These are phyloP conservation scores for Acanthosepion pharaonis DNA, from an alignment of 2,888 invertebrate genomes.

Conservation along the genomic window DNA sequence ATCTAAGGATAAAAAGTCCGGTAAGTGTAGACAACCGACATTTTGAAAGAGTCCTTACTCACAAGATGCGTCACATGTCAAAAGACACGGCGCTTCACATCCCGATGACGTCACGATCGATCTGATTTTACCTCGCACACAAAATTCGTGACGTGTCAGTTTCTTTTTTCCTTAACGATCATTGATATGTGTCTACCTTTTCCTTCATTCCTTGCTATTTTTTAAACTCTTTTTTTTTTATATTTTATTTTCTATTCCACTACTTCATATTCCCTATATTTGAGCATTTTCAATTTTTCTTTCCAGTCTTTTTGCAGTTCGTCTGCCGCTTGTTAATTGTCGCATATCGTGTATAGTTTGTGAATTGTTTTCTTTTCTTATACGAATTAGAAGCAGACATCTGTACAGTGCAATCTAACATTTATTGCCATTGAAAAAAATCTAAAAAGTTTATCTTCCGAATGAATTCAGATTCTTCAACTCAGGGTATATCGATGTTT, in stretches of 20 bases:
- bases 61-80: background rate
- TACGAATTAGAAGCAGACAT: background rate
- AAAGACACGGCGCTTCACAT: background rate
- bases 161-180: background rate
- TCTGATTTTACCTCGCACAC: background rate
- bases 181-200: background rate
- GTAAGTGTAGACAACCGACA: background rate
- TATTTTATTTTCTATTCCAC: background rate
- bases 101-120: background rate
- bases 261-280: background rate
- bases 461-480: background rate
- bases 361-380: background rate
- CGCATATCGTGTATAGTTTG: background rate
- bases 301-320: background rate
- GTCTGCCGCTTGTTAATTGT: background rate
- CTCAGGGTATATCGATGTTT: background rate
- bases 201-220: background rate
- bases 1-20: background rate
- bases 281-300: conserved; percentile 12
- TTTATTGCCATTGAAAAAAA: conserved; percentile 33
- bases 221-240: background rate
- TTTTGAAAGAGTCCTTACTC: background rate
- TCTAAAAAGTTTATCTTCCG: background rate
- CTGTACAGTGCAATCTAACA: background rate
- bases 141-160: background rate